These are phyloP conservation scores for Threskiornis aethiopicus DNA, from an alignment of 2,797 vertebrate genomes.

Conservation along the genomic window DNA sequence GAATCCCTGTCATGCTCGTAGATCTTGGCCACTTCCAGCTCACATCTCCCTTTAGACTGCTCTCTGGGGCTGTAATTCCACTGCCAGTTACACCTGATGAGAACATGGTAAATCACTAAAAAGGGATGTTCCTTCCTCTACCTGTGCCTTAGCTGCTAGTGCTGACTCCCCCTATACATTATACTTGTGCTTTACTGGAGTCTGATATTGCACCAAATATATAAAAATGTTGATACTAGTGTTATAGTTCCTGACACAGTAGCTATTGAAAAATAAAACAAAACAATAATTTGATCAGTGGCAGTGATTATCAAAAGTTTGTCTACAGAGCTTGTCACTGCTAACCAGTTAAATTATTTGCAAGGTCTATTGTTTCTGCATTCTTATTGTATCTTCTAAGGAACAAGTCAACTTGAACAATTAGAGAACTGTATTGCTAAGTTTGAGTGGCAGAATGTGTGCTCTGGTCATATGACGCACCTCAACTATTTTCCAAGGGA, in stretches of 20 bases:
- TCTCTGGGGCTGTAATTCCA: background rate
- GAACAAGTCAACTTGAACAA: background rate
- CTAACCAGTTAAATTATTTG: background rate
- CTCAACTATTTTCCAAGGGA: background rate
- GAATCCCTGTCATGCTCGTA: background rate
- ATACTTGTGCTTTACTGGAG: background rate
- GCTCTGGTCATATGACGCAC: background rate
- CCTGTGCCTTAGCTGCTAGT: background rate
- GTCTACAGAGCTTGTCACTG: background rate
- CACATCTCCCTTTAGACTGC: background rate
- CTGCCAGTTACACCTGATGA: background rate
- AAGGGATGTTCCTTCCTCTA: background rate
- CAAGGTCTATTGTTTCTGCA: background rate
- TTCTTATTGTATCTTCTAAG: background rate
- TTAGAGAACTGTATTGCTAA: background rate
- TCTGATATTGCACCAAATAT: background rate
- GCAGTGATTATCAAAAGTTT: background rate
- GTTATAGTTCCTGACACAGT: background rate
- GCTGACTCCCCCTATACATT: background rate
- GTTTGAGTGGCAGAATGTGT: background rate
- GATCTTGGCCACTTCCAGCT: background rate
- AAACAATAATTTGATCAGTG: background rate
- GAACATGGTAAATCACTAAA: background rate
- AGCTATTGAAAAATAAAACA: background rate
- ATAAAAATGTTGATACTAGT: background rate